phyloP scores from a whole-genome alignment of 2,113 vertebrate species.

The Hyperopisus bebe region DNA sequence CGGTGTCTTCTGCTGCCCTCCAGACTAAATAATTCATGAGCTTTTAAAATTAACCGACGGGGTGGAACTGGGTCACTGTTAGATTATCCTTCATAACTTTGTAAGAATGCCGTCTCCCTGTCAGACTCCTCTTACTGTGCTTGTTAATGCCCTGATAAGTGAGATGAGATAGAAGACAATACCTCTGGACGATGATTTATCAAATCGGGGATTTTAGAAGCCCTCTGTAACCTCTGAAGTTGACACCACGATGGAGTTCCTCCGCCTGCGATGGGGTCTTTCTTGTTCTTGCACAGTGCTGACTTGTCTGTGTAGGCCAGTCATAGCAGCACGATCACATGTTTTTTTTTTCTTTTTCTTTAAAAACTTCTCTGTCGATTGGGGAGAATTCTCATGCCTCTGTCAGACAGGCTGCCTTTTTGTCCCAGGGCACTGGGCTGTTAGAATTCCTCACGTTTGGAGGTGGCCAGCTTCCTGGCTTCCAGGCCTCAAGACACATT shows the following conservation, averaged over 20 bases:
- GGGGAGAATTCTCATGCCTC: neutral
- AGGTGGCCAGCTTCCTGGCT: neutral
- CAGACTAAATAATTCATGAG: slow-evolving; percentile 9
- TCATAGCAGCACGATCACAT: neutral
- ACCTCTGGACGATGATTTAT: neutral
- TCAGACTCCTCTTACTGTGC: neutral
- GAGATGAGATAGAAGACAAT: neutral
- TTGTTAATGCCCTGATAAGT: neutral
- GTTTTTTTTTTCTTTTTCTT: neutral
- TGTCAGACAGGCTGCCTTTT: neutral
- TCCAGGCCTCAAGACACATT: neutral
- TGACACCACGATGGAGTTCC: neutral
- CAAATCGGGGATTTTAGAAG: neutral
- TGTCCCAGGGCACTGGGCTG: neutral
- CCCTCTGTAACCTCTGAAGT: neutral
- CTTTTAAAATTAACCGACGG: neutral
- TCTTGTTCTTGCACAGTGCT: neutral
- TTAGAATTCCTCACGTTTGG: neutral
- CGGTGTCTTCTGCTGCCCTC: neutral
- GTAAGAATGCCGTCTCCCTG: neutral
- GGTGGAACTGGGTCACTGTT: neutral
- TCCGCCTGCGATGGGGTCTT: neutral
- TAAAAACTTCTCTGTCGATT: neutral
- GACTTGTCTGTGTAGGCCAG: neutral
- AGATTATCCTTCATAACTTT: neutral